Conservation (phyloP, 53 echinoderm and acorn worm species). For the Stichopus horrens region DNA sequence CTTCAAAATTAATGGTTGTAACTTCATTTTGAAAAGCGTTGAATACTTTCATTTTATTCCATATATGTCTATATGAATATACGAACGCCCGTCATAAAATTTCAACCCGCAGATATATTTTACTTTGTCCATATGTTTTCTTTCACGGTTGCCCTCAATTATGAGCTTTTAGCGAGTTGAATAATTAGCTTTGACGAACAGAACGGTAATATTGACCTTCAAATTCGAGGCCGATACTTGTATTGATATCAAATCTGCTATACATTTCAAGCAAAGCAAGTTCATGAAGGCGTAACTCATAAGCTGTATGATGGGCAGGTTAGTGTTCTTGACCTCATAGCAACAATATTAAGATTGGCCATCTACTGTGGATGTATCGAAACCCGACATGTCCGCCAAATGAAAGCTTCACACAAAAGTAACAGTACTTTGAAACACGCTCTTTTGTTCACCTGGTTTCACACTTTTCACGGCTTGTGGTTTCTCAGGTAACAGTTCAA, state of each 20-base stretch:
- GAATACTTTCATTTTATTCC: background rate
- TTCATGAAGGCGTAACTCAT: background rate
- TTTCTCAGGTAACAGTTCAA: background rate
- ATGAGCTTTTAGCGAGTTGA: background rate
- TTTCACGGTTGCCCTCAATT: background rate
- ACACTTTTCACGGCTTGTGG: background rate
- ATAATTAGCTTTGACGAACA: background rate
- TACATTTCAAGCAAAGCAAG: background rate
- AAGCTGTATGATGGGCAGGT: constrained; percentile 10
- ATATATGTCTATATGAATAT: background rate
- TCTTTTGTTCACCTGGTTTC: constrained; percentile 4
- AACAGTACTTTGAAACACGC: background rate
- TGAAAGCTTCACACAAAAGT: background rate
- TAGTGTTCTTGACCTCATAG: constrained; percentile 14
- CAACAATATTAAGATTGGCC: background rate
- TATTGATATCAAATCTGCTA: background rate
- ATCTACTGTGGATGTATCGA: background rate
- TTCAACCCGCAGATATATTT: background rate
- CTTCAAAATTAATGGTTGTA: background rate
- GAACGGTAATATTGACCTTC: background rate
- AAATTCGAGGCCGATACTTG: background rate
- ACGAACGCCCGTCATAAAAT: background rate
- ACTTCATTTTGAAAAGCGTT: background rate
- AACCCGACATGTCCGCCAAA: background rate
- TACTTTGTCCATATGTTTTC: background rate